These are phyloP conservation scores for Urosaurus nigricauda DNA, from an alignment of 2,797 vertebrate genomes.

Conservation along the genomic window DNA sequence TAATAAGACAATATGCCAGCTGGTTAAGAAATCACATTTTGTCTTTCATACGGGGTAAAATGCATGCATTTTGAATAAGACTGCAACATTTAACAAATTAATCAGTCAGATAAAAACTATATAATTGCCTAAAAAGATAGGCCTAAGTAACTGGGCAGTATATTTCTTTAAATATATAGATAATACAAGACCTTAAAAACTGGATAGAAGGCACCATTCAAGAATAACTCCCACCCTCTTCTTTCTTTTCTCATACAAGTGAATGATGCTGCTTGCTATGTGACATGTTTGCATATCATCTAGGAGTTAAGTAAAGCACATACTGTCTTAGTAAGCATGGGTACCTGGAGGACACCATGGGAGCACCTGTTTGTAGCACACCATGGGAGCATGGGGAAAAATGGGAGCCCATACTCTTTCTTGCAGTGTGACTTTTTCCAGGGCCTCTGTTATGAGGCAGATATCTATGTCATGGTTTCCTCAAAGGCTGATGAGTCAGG, in stretches of 20 bases:
- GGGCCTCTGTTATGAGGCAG: no score
- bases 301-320: background rate
- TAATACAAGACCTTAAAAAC: background rate
- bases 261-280: background rate
- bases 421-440: no score
- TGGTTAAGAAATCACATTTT: background rate
- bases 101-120: background rate
- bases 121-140: background rate
- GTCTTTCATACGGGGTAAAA: conserved; percentile 3
- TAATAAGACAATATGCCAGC: background rate
- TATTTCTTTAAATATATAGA: background rate
- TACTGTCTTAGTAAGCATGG: background rate
- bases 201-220: background rate
- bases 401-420: no score
- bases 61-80: background rate
- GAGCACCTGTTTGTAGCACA: no score
- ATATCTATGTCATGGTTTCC: no score
- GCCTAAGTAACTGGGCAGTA: background rate
- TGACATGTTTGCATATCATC: background rate
- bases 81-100: background rate
- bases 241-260: background rate
- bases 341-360: no score
- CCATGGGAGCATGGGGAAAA: no score
- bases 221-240: background rate
- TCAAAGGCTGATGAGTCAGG: no score